Conservation (phyloP, 2,797 vertebrate genomes). For the Hippoglossus hippoglossus region DNA sequence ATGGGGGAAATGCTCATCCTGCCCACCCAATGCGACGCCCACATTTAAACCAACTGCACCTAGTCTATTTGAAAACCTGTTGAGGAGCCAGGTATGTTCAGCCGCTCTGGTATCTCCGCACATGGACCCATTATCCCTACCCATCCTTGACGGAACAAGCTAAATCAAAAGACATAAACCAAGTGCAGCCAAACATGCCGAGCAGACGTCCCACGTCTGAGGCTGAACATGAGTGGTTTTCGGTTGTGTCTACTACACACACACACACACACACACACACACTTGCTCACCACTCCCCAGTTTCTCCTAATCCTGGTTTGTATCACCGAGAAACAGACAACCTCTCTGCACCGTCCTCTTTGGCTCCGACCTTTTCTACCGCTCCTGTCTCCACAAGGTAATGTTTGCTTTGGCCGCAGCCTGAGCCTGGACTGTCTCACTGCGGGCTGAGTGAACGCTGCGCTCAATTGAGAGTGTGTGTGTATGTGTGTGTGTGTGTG, state of each 20-base stretch:
- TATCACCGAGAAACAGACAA: constrained; percentile 51
- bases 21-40: constrained; percentile 30
- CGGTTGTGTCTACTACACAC: background rate
- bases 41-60: constrained; percentile 41
- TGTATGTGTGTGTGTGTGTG: no score
- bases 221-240: constrained; percentile 1
- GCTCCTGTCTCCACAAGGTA: constrained; percentile 64
- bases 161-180: constrained; percentile 52
- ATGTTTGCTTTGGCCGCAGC: constrained; percentile 63
- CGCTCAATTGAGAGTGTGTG: constrained; percentile 3
- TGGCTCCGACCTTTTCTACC: constrained; percentile 39
- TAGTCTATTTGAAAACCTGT: constrained; percentile 51
- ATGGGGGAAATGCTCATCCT: constrained; percentile 29
- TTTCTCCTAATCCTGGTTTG: constrained; percentile 48
- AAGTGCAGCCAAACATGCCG: constrained; percentile 47
- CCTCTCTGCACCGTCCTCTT: constrained; percentile 37
- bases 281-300: constrained; percentile 6
- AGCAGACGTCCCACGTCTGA: constrained; percentile 28
- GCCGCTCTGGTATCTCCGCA: constrained; percentile 67
- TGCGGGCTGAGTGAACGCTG: constrained; percentile 20
- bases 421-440: constrained; percentile 77
- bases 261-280: background rate
- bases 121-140: constrained; percentile 30
- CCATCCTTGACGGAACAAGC: constrained; percentile 20
- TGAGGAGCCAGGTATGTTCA: constrained; percentile 63